phyloP scores from a whole-genome alignment of 2,888 invertebrate species.

The Aproaerema taeniolella region DNA sequence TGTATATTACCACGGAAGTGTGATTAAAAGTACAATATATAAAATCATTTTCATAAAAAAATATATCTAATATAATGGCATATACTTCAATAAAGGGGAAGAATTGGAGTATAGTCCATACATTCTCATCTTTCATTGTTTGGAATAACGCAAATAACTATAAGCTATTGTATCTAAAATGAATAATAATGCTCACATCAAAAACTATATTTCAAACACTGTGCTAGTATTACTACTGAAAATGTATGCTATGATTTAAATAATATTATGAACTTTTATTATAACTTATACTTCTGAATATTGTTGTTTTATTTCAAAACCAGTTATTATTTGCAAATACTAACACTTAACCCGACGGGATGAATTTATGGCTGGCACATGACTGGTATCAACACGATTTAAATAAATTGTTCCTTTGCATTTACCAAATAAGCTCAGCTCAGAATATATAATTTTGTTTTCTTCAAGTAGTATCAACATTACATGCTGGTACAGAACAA shows the following conservation, averaged over 20 bases:
- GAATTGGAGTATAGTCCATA: constrained; percentile 60
- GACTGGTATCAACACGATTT: too few relatives aligned
- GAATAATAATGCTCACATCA: constrained; percentile 66
- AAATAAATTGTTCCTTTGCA: too few relatives aligned
- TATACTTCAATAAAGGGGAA: constrained; percentile 73
- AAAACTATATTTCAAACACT: constrained; percentile 68
- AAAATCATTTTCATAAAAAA: constrained; percentile 30
- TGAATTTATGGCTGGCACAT: too few relatives aligned
- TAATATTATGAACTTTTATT: constrained; percentile 73
- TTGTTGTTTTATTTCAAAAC: constrained; percentile 45
- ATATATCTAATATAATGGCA: constrained; percentile 35
- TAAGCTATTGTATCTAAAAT: constrained; percentile 53
- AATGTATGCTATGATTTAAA: constrained; percentile 70
- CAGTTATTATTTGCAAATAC: not conserved
- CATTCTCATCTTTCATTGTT: constrained; percentile 29
- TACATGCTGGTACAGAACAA: too few relatives aligned
- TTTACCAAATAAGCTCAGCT: too few relatives aligned
- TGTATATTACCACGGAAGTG: constrained; percentile 24
- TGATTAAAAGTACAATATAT: constrained; percentile 25
- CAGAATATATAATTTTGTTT: too few relatives aligned
- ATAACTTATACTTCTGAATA: constrained; percentile 74
- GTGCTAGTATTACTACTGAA: constrained; percentile 68
- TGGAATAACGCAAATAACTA: constrained; percentile 37
- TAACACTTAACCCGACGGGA: too few relatives aligned
- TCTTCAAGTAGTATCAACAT: too few relatives aligned